A percentile compares a stretch with the other conserved stretches of the same genome.
These are phyloP conservation scores for Danio kyathit DNA, from an alignment of 2,797 vertebrate genomes.

Conservation along the genomic window DNA sequence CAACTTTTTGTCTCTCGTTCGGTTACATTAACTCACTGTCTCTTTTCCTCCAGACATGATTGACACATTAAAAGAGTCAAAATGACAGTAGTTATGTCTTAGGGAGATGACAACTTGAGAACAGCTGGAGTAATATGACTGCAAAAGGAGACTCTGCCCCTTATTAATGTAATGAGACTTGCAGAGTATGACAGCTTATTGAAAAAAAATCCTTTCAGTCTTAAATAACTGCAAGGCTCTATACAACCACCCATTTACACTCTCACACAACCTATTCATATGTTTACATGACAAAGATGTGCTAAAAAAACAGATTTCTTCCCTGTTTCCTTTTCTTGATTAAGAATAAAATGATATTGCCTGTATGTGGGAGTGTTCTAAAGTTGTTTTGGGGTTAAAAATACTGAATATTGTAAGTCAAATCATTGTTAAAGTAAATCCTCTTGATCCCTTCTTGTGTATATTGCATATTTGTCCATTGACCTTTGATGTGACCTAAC, in stretches of 20 bases:
- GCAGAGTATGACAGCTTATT: constrained; percentile 12
- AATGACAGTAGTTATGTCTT: constrained; percentile 48
- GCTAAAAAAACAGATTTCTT: no score
- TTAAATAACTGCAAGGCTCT: not conserved
- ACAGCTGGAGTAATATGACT: constrained; percentile 33
- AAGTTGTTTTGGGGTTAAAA: no score
- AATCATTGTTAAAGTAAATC: no score
- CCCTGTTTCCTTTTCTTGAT: no score
- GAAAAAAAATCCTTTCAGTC: not conserved
- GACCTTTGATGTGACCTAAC: no score
- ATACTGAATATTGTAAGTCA: no score
- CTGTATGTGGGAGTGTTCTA: no score
- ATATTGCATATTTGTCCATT: no score
- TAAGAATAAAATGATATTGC: no score
- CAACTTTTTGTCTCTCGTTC: constrained; percentile 25
- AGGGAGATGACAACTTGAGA: constrained; percentile 43
- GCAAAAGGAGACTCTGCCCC: constrained; percentile 14
- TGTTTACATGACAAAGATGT: no score
- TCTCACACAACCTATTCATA: no score
- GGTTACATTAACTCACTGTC: constrained; percentile 21
- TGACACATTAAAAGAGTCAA: constrained; percentile 46
- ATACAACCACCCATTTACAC: not conserved
- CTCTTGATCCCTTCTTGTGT: no score
- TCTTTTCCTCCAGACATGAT: constrained; percentile 27
- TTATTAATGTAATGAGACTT: constrained; percentile 28